phyloP scores from a whole-genome alignment of 2,888 invertebrate species.

The Serripes groenlandicus region DNA sequence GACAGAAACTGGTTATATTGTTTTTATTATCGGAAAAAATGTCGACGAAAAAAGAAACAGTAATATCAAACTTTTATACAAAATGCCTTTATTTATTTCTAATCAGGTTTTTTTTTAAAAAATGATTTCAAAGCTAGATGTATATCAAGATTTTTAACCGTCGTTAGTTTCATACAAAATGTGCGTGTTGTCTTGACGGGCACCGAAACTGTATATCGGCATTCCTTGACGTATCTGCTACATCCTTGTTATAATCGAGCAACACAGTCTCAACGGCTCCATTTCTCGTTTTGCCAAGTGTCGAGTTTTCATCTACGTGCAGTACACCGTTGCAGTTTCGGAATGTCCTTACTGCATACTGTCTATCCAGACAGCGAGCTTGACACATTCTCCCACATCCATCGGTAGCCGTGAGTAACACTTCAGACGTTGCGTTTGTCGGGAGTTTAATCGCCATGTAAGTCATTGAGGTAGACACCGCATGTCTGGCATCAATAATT shows the following conservation, averaged over 20 bases:
- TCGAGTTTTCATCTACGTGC: not conserved
- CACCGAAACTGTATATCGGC: not conserved
- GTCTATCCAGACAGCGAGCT: slow-evolving; percentile 69
- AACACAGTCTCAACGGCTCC: not conserved
- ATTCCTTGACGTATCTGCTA: not conserved
- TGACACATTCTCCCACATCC: slow-evolving; percentile 77
- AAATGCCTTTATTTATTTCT: too few species aligned
- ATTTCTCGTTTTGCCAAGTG: too few species aligned
- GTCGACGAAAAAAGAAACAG: too few species aligned
- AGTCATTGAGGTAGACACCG: slow-evolving; percentile 68
- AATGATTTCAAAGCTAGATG: too few species aligned
- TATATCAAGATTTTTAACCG: too few species aligned
- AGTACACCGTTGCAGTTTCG: not conserved
- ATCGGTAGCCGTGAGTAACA: slow-evolving; percentile 73
- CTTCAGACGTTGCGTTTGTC: slow-evolving; percentile 43
- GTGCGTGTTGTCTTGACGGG: too few species aligned
- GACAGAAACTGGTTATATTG: too few species aligned
- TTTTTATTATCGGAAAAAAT: too few species aligned
- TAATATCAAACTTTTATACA: too few species aligned
- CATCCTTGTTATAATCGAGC: not conserved
- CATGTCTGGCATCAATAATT: slow-evolving; percentile 67
- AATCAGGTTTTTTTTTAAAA: too few species aligned
- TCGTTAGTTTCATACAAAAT: too few species aligned
- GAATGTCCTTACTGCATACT: not conserved
- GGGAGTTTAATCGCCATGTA: slow-evolving; percentile 70